Percentiles rank a stretch among this genome's conserved stretches.
These are phyloP conservation scores for Anneissia japonica DNA, from an alignment of 35 echinoderm and acorn worm species.

Conservation along the genomic window DNA sequence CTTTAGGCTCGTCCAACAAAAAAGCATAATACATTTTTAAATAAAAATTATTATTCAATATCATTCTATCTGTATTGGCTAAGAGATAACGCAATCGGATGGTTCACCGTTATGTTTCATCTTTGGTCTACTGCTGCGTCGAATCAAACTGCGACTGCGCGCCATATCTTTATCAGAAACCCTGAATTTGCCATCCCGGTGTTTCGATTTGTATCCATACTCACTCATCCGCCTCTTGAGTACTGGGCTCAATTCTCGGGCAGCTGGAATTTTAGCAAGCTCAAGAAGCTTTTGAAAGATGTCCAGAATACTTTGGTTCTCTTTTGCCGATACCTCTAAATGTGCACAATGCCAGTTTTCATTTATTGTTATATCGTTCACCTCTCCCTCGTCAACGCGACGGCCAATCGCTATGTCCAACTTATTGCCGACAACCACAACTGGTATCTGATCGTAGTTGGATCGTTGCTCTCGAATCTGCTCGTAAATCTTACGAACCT, in stretches of 20 bases:
- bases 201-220: slow-evolving; percentile 57
- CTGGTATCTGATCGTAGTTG: slow-evolving; percentile 75
- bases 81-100: slow-evolving; percentile 85
- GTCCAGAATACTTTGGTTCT: slow-evolving; percentile 76
- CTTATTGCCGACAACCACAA: slow-evolving; percentile 90
- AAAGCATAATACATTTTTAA: neutral
- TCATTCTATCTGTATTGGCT: neutral
- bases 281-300: slow-evolving; percentile 93
- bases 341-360: slow-evolving; percentile 83
- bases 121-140: slow-evolving; percentile 75
- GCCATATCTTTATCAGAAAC: slow-evolving; percentile 90
- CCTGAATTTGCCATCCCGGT: slow-evolving; percentile 48
- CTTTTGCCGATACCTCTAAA: slow-evolving; percentile 84
- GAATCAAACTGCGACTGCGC: slow-evolving; percentile 78
- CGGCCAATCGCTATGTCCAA: slow-evolving; percentile 57
- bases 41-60: neutral
- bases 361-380: slow-evolving; percentile 40
- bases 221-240: slow-evolving; percentile 93
- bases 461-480: slow-evolving; percentile 87
- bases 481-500: slow-evolving; percentile 80
- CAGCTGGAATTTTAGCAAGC: slow-evolving; percentile 86
- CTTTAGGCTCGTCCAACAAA: neutral
- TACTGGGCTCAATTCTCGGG: slow-evolving; percentile 83
- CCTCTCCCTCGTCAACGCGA: slow-evolving; percentile 60
- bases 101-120: slow-evolving; percentile 81